These are phyloP conservation scores for Orientallactaga sibirica DNA, from an alignment of 2,797 vertebrate species.

Conservation along the genomic window DNA sequence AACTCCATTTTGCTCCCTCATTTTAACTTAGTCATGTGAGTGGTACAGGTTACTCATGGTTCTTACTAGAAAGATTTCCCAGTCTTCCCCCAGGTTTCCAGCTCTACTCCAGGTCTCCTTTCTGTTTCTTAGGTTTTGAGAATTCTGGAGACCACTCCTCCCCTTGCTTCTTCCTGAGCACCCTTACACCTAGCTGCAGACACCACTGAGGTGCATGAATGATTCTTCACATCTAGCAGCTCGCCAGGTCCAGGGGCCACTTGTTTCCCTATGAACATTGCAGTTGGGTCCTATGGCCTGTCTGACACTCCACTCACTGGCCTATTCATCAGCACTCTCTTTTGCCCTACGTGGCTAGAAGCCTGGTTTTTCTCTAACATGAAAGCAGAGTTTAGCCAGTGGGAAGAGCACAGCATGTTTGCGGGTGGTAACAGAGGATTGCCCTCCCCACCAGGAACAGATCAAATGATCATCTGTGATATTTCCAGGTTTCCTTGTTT, in stretches of 20 bases:
- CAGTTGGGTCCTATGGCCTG: not conserved
- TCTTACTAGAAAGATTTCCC: not conserved
- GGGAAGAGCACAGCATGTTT: constrained; percentile 15
- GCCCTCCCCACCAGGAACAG: constrained; percentile 56
- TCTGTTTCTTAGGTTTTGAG: not conserved
- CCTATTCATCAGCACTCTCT: constrained; percentile 37
- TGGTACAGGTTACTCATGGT: not conserved
- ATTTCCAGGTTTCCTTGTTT: constrained; percentile 65
- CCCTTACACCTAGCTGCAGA: not conserved
- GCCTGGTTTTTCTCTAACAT: constrained; percentile 73
- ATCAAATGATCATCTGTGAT: constrained; percentile 70
- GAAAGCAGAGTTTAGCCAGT: constrained; percentile 48
- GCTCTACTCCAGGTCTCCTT: not conserved
- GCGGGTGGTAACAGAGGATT: constrained; percentile 26
- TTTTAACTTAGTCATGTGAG: not conserved
- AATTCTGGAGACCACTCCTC: not conserved
- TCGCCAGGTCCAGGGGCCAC: not conserved
- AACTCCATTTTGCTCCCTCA: not conserved
- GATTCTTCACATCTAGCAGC: not conserved
- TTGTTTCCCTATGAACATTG: not conserved
- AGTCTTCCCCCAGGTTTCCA: not conserved
- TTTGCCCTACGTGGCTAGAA: constrained; percentile 45
- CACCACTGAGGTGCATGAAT: not conserved
- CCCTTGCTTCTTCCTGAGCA: not conserved
- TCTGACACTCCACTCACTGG: not conserved